Percentiles rank a stretch among this genome's conserved stretches.
phyloP scores from a whole-genome alignment of 2,113 vertebrate genomes.

The Sciurus niger region DNA sequence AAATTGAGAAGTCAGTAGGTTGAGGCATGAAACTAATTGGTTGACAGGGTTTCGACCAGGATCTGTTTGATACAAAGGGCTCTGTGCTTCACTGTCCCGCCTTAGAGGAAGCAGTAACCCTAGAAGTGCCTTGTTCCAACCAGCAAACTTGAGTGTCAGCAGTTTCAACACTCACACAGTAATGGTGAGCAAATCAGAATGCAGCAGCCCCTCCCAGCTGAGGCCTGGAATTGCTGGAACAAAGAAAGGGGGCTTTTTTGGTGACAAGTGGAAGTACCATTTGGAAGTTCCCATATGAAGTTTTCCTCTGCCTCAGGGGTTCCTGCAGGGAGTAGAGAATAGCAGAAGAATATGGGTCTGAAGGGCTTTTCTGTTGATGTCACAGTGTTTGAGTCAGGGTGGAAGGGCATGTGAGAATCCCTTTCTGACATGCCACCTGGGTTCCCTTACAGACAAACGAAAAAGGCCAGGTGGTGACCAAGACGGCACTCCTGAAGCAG shows the following conservation, averaged over 20 bases:
- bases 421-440: background rate
- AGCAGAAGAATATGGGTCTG: background rate
- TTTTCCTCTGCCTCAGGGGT: conserved; percentile 31
- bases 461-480: conserved; percentile 99
- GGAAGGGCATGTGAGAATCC: background rate
- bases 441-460: conserved; percentile 94
- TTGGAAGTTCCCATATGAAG: conserved; percentile 10
- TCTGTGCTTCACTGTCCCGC: background rate
- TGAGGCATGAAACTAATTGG: background rate
- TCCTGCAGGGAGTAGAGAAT: background rate
- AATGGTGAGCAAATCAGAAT: background rate
- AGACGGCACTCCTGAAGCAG: conserved; percentile 97
- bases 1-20: background rate
- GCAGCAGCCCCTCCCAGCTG: background rate
- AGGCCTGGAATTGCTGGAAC: background rate
- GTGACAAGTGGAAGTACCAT: background rate
- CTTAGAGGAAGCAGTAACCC: background rate
- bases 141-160: background rate
- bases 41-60: background rate
- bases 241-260: conserved; percentile 20
- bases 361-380: background rate
- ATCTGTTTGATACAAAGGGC: background rate
- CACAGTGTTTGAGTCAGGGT: background rate
- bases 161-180: background rate
- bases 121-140: background rate